phyloP scores from a whole-genome alignment of 1,140 invertebrate species.

The Cotesia chilonis region DNA sequence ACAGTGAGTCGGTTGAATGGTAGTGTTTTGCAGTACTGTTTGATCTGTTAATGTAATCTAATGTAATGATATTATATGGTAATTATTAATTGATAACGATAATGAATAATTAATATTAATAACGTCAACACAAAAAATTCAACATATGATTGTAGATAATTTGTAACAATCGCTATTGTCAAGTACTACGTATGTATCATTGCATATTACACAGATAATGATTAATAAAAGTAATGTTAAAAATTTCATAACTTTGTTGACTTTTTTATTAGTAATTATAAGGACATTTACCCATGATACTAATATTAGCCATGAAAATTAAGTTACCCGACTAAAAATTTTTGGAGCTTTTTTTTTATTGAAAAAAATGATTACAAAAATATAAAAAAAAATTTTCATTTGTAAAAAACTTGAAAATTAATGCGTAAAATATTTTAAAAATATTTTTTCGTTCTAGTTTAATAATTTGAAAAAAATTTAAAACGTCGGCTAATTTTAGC shows the following conservation, averaged over 20 bases:
- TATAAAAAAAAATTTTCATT: too few relatives aligned
- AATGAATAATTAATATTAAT: constrained; percentile 23
- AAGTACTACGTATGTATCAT: constrained; percentile 58
- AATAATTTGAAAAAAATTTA: too few relatives aligned
- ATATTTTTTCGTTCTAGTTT: too few relatives aligned
- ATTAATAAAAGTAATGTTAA: constrained; percentile 65
- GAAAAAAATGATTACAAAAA: too few relatives aligned
- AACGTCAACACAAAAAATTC: constrained; percentile 31
- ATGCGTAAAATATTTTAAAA: too few relatives aligned
- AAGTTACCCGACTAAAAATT: too few relatives aligned
- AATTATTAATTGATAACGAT: too few relatives aligned
- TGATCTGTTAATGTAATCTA: background rate
- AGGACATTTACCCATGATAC: too few relatives aligned
- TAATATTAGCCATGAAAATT: too few relatives aligned
- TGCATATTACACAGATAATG: constrained; percentile 62
- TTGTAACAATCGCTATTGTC: constrained; percentile 63
- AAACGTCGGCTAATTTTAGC: too few relatives aligned
- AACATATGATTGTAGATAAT: constrained; percentile 61
- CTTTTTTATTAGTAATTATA: background rate
- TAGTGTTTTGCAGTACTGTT: background rate
- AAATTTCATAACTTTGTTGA: constrained; percentile 45
- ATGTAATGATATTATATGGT: constrained; percentile 26
- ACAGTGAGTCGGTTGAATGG: constrained; percentile 6
- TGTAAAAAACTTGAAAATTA: too few relatives aligned
- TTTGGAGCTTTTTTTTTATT: too few relatives aligned